Evolutionary conservation across 1,140 invertebrate species (phyloP), one percentile per base, ranked within the genome.

Genomic region (Polypedilum vanderplanki): DNA sequence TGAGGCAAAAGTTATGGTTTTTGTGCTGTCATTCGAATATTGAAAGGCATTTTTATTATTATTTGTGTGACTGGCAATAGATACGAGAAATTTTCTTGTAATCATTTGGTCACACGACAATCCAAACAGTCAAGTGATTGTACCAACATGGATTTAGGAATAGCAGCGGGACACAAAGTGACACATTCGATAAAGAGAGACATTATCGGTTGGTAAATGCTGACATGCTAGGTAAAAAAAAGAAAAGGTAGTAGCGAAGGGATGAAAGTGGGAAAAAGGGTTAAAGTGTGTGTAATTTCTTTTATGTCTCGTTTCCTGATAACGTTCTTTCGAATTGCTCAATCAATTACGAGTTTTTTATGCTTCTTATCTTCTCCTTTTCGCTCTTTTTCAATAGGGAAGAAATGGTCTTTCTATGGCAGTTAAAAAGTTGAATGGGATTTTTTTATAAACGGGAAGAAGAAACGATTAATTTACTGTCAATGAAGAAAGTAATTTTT

Each of bases 1-100:
- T 70, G 65, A 70, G 65, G 65, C 65, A 70, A 70, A 70, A 70
- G 65, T 70, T 70, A 70, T 70, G 65, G 65, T 70, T 70, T 57
- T 70, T 70, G 46, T 57, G 46, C 46, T 57, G 46, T 57, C 46
- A 57, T 57, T 57, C 12, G 46, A 57, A 57, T 57, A 57, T 57
- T 57, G 46, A 57, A 57, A 57, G 46, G 46, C 46, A 57, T 57
- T 57, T 57, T 57, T 57, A 57, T 57, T 57, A 57, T 57, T 57
- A n/a, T 57, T 57, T 57, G 46, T 15, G 24, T 57, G 46, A 12
- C 46, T 57, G 10, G n/a, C 46, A 15, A 15, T 57, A 57, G 46
- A 57, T 57, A 57, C 10, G 12, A 46, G 8, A 46, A 12, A 46
- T 15, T 46, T 46, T 46, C 15, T 46, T 15, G 24, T 33, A 33